phyloP scores from a whole-genome alignment of 2,113 vertebrate species.

The Ascaphus truei region DNA sequence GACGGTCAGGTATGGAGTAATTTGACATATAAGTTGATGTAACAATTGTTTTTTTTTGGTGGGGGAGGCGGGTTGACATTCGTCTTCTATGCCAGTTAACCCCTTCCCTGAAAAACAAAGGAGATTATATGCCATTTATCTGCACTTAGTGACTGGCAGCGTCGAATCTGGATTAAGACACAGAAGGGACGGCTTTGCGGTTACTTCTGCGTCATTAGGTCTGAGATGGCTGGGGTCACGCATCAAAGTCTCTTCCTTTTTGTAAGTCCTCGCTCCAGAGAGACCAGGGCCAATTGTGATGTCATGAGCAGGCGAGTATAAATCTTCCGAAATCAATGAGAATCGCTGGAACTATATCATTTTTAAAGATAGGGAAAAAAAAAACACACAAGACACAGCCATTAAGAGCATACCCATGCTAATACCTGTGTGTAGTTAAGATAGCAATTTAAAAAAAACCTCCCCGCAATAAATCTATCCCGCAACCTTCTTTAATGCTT shows the following conservation, averaged over 20 bases:
- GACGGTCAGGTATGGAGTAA: no score
- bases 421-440: conserved; percentile 63
- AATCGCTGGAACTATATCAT: conserved; percentile 66
- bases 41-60: no score
- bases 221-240: no score
- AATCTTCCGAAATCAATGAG: conserved; percentile 68
- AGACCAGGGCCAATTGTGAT: conserved; percentile 46
- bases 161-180: no score
- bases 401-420: conserved; percentile 61
- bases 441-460: conserved; percentile 74
- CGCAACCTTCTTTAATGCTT: conserved; percentile 67
- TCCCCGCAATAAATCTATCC: conserved; percentile 67
- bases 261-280: conserved; percentile 44
- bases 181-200: no score
- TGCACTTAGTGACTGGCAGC: no score
- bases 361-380: conserved; percentile 56
- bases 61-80: no score
- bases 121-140: no score
- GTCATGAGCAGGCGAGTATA: conserved; percentile 52
- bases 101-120: no score
- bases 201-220: no score
- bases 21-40: no score
- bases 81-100: no score
- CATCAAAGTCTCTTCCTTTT: not conserved
- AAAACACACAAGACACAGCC: conserved; percentile 49